Base-by-base conservation (phyloP, 1,140 invertebrate genomes). In the Zeugodacus cucurbitae region DNA sequence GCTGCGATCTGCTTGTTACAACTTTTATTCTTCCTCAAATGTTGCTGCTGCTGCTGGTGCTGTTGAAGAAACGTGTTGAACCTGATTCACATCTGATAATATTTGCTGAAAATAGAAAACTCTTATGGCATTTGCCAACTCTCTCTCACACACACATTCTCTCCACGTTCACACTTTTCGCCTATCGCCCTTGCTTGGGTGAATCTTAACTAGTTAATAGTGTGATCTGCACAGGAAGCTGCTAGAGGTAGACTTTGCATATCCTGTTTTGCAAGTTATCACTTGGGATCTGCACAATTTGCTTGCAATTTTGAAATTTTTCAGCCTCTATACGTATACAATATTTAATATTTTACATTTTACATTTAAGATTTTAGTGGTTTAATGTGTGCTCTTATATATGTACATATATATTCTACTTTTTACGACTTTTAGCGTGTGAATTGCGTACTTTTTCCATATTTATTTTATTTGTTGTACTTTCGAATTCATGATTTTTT, bases 241-340 rank as follows among this genome's bases (percentile, higher is more conserved):
- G 41, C 26, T 48, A 6, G n/a, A 6, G 26, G 64, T 11, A 54
- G 41, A 29, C 4, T 48, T 82, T 48, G 74, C 74, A 82, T 82
- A 82, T 82, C 74, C 74, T 82, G 74, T 82, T 82, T 48, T 82
- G n/a, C 74, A 82, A 82, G 74, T 82, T 82, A 82, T 82, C 74
- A n/a, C 74, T 54, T 82, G 20, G 41, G 37, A 82, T 82, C 74
- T 29, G 3, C 44, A 29, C 41, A n/a, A 48, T 48, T 54, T 82
- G 11, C 8, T 82, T 3, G 10, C 41, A 26, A 26, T 8, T 82
- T 82, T 3, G 10, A 20, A 26, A 26, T 8, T 82, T 44, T 48
- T 67, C 64, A 29, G 34, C 64, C 64, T 17, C 58, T n/a, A 26
- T 6, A 22, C 14, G 34, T 20, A 26, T 17, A 20, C 2, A 70